Conservation (phyloP, 2,797 vertebrate species). For the Schizopygopsis pylzovi region DNA sequence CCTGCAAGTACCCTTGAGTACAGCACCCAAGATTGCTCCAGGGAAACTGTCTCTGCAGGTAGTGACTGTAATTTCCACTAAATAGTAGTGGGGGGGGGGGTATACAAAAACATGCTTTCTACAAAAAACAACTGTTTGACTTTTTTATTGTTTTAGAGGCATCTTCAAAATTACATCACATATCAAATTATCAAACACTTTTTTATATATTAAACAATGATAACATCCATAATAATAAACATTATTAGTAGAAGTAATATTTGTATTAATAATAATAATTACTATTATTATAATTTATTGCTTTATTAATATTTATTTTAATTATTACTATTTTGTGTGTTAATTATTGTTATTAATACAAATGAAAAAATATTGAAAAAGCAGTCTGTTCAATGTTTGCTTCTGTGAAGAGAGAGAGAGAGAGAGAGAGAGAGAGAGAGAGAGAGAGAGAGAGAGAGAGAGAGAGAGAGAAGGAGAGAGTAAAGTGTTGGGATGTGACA, state of each 20-base stretch:
- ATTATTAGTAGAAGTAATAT: neutral
- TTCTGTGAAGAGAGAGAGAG: neutral
- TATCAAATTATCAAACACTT: neutral
- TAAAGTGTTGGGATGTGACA: slow-evolving; percentile 25
- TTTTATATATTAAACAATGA: neutral
- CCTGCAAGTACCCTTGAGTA: neutral
- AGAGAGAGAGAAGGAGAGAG: neutral
- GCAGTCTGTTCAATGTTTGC: neutral
- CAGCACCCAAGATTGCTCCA: slow-evolving; percentile 6
- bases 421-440: too few species aligned
- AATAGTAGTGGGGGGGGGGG: neutral
- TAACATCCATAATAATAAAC: neutral
- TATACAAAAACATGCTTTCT: neutral
- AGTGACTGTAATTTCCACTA: neutral
- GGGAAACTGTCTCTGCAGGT: slow-evolving; percentile 1
- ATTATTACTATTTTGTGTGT: neutral
- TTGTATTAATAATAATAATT: neutral
- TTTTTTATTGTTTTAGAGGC: neutral
- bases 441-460: too few species aligned
- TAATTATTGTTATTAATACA: neutral
- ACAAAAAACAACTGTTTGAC: neutral
- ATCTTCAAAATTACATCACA: neutral
- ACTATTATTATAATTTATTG: neutral
- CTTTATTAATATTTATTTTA: neutral
- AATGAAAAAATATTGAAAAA: neutral